Evolutionary conservation across 2,113 vertebrate species (phyloP).

Genomic region (Cololabis saira): DNA sequence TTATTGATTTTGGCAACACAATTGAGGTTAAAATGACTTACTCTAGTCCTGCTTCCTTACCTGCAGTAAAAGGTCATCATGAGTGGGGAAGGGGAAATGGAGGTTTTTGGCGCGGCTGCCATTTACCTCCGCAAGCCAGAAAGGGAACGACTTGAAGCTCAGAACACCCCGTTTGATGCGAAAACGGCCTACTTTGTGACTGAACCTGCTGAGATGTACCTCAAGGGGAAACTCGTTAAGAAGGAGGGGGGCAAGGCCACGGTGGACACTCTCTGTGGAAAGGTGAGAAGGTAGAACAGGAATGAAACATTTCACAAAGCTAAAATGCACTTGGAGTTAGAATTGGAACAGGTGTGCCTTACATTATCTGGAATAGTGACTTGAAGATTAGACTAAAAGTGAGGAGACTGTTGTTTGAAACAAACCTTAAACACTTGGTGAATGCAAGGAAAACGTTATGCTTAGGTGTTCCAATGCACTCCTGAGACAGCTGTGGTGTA

Average conservation of each 20-base stretch:
- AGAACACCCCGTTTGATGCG: constrained; percentile 88
- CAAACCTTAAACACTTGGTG: too few relatives aligned
- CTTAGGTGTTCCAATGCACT: too few relatives aligned
- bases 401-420: too few relatives aligned
- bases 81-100: constrained; percentile 87
- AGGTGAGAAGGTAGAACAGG: constrained; percentile 73
- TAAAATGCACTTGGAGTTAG: background rate
- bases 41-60: constrained; percentile 2
- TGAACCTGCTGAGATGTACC: constrained; percentile 84
- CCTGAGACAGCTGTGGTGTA: too few relatives aligned
- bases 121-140: constrained; percentile 89
- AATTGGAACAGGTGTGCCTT: background rate
- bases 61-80: constrained; percentile 78
- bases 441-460: too few relatives aligned
- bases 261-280: constrained; percentile 80
- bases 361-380: too few relatives aligned
- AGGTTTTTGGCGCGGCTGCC: constrained; percentile 86
- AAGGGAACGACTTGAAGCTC: constrained; percentile 85
- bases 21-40: background rate
- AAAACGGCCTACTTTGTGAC: constrained; percentile 85
- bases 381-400: too few relatives aligned
- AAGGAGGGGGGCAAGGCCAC: constrained; percentile 87
- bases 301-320: background rate
- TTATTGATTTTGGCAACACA: background rate
- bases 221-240: constrained; percentile 84